Percentiles rank a stretch among this genome's conserved stretches.
These are phyloP conservation scores for Bungarus multicinctus DNA, from an alignment of 2,113 vertebrate species.

Conservation along the genomic window DNA sequence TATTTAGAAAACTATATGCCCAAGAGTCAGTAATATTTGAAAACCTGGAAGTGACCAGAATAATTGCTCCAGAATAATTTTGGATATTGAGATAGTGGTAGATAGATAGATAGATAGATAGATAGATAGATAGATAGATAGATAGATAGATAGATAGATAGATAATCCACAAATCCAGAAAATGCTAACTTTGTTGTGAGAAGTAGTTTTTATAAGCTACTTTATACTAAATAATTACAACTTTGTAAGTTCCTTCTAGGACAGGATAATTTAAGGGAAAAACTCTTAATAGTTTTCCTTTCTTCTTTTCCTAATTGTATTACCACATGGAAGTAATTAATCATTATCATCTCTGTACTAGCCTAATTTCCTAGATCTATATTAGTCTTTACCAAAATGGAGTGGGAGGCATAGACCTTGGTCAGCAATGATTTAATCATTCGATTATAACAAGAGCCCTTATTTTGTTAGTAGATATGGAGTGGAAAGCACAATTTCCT, in stretches of 20 bases:
- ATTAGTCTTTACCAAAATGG: neutral
- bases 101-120: too few relatives aligned
- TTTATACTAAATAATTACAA: neutral
- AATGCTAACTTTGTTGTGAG: neutral
- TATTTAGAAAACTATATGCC: neutral
- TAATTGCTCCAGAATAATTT: neutral
- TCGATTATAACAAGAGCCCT: neutral
- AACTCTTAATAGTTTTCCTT: slow-evolving; percentile 2
- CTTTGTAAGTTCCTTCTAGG: neutral
- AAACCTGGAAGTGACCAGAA: neutral
- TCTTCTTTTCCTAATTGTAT: slow-evolving; percentile 5
- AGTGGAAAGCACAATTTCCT: neutral
- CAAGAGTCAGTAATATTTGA: neutral
- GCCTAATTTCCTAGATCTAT: neutral
- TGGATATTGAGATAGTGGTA: neutral
- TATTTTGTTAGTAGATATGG: neutral
- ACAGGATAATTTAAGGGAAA: neutral
- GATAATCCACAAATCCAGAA: neutral
- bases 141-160: neutral
- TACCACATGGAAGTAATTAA: neutral
- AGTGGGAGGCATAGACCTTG: neutral
- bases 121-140: too few relatives aligned
- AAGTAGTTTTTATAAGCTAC: neutral
- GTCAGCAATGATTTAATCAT: neutral
- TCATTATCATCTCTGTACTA: neutral